Percentiles rank a stretch among this genome's conserved stretches.
Conservation (phyloP, 2,797 vertebrate genomes). For the Chaetophractus vellerosus region DNA sequence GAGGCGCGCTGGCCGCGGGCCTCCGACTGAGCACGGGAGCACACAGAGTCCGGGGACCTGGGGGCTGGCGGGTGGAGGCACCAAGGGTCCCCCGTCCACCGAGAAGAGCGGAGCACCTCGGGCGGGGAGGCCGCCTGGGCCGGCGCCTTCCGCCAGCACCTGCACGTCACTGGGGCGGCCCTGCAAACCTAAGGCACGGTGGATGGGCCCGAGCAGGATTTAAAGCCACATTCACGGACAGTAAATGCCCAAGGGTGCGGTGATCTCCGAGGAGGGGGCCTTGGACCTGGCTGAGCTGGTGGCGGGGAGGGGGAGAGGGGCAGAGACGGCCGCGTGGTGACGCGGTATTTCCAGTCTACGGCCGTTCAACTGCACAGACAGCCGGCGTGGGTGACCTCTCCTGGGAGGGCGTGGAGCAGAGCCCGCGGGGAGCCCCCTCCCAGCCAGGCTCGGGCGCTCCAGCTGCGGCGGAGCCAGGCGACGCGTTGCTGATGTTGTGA, state of each 20-base stretch:
- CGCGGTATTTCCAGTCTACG: too few species aligned
- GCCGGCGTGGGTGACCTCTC: not conserved
- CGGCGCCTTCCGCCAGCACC: rapidly evolving
- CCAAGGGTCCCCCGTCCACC: too few species aligned
- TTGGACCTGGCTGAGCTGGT: too few species aligned
- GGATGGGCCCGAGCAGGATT: not conserved
- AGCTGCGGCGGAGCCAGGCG: too few species aligned
- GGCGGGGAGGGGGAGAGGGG: too few species aligned
- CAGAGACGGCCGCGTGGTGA: not conserved
- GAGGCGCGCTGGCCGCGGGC: not conserved
- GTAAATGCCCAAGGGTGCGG: not conserved
- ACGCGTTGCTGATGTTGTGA: not conserved
- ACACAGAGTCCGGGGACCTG: not conserved
- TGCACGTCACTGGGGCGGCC: too few species aligned
- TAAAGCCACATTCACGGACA: not conserved
- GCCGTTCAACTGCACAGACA: rapidly evolving
- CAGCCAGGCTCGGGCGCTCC: too few species aligned
- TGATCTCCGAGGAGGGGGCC: not conserved
- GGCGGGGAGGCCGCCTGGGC: not conserved
- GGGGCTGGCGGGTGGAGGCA: not conserved
- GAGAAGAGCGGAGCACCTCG: too few species aligned
- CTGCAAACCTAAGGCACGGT: not conserved
- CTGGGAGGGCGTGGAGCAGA: not conserved
- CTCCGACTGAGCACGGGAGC: not conserved
- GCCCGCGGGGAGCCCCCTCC: rapidly evolving